A percentile compares a stretch with the other conserved stretches of the same genome.
Evolutionary conservation across 2,888 invertebrate species (phyloP).

Genomic region (Zeuzera pyrina): DNA sequence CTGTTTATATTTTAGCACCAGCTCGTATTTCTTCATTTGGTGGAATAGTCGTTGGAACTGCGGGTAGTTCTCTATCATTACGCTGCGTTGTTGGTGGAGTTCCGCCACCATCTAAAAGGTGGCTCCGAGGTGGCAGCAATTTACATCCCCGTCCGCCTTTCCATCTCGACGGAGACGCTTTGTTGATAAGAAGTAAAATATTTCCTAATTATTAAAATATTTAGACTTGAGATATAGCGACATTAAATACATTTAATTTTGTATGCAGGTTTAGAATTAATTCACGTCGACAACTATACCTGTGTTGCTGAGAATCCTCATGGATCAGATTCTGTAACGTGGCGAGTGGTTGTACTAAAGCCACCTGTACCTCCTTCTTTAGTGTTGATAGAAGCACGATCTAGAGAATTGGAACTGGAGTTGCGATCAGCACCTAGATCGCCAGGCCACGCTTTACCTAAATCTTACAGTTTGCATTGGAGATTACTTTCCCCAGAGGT

Average conservation of each 20-base stretch:
- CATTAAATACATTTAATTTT: not conserved
- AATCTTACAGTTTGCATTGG: constrained; percentile 79
- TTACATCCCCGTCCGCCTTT: constrained; percentile 77
- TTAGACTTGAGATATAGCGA: not conserved
- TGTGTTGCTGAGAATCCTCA: constrained; percentile 87
- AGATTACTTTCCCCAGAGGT: constrained; percentile 81
- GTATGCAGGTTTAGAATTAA: constrained; percentile 80
- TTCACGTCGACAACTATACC: constrained; percentile 84
- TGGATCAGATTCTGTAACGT: constrained; percentile 87
- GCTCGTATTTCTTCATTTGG: constrained; percentile 91
- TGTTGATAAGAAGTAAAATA: constrained; percentile 77
- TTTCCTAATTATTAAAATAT: not conserved
- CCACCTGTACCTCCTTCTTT: constrained; percentile 80
- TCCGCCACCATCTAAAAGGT: constrained; percentile 82
- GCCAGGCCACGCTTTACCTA: constrained; percentile 57
- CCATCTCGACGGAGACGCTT: constrained; percentile 76
- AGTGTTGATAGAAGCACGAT: constrained; percentile 65
- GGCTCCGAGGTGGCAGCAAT: constrained; percentile 79
- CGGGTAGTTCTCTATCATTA: constrained; percentile 77
- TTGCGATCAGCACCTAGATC: constrained; percentile 44
- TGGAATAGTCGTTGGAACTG: constrained; percentile 78
- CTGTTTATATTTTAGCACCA: constrained; percentile 83
- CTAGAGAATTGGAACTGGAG: constrained; percentile 56
- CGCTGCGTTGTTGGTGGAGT: constrained; percentile 84
- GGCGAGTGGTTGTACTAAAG: constrained; percentile 83